Evolutionary conservation across 1,140 invertebrate species (phyloP).

Genomic region (Hyphantria cunea): DNA sequence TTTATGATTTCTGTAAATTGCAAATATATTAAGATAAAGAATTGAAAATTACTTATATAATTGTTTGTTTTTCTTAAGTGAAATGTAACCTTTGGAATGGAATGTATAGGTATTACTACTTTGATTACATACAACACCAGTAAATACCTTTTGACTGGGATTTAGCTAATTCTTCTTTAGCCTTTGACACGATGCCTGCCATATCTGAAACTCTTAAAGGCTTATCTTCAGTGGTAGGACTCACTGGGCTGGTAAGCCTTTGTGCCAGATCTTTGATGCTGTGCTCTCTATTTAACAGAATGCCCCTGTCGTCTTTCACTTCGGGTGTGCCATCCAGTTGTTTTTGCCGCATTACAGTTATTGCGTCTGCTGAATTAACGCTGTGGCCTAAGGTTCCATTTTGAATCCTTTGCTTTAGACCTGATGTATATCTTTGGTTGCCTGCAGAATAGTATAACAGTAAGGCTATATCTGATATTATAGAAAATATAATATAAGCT

Average conservation of each 20-base stretch:
- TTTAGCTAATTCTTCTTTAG: constrained; percentile 94
- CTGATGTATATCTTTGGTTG: constrained; percentile 81
- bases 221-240: constrained; percentile 77
- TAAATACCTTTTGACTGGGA: constrained; percentile 86
- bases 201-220: constrained; percentile 88
- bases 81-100: too few relatives aligned
- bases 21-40: too few relatives aligned
- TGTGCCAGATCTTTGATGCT: constrained; percentile 94
- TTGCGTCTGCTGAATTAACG: constrained; percentile 56
- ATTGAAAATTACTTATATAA: background rate
- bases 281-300: constrained; percentile 85
- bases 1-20: constrained; percentile 84
- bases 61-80: too few relatives aligned
- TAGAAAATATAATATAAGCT: background rate
- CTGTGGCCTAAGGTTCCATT: constrained; percentile 79
- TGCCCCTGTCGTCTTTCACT: constrained; percentile 83
- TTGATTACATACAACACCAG: background rate
- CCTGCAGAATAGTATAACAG: constrained; percentile 48
- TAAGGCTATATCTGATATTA: background rate
- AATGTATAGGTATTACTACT: background rate
- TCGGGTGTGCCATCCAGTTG: constrained; percentile 59
- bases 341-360: constrained; percentile 59
- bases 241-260: constrained; percentile 85
- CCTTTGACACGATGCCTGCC: constrained; percentile 94
- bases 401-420: constrained; percentile 82